phyloP scores from a whole-genome alignment of 92 coral and sea anemone genomes.

The Paramuricea clavata region DNA sequence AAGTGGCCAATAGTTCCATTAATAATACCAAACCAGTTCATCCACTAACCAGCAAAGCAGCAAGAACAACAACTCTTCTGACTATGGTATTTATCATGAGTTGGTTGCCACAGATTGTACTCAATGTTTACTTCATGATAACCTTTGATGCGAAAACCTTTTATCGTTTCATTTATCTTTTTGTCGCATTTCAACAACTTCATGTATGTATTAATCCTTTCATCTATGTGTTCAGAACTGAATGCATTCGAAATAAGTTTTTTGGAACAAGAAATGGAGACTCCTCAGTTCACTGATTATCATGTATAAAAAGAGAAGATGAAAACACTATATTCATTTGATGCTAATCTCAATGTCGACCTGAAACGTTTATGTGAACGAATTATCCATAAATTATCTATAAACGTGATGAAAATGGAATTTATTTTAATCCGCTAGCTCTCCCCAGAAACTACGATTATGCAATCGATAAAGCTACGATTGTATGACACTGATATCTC shows the following conservation, averaged over 20 bases:
- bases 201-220: constrained; percentile 33
- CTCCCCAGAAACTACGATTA: too few species aligned
- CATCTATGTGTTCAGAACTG: constrained; percentile 29
- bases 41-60: constrained; percentile 3
- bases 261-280: background rate
- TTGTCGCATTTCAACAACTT: constrained; percentile 8
- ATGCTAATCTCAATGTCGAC: too few species aligned
- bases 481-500: too few species aligned
- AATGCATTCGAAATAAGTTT: background rate
- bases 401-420: too few species aligned
- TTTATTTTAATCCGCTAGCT: too few species aligned
- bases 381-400: too few species aligned
- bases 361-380: too few species aligned
- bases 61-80: constrained; percentile 9
- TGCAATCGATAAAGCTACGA: too few species aligned
- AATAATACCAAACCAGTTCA: background rate
- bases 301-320: too few species aligned
- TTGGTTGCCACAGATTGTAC: constrained; percentile 9
- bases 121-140: background rate
- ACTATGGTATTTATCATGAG: background rate
- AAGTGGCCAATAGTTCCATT: background rate
- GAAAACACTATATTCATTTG: too few species aligned
- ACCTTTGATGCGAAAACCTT: background rate
- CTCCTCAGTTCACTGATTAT: too few species aligned
- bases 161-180: background rate